phyloP scores from a whole-genome alignment of 2,113 vertebrate genomes.

The Lontra canadensis region DNA sequence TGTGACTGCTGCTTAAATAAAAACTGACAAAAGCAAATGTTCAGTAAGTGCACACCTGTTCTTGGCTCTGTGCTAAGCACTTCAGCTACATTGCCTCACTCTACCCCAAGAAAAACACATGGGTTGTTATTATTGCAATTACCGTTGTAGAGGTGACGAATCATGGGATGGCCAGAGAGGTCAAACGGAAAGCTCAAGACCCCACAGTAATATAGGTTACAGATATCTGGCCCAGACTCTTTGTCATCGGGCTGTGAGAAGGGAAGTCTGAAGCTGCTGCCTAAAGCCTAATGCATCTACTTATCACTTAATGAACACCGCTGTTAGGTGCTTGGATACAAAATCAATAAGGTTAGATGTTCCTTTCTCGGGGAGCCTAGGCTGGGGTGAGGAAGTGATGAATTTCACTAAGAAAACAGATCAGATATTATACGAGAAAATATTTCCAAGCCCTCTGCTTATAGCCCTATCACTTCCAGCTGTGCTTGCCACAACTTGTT shows the following conservation, averaged over 20 bases:
- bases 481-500: not conserved
- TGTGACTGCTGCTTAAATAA: not conserved
- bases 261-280: not conserved
- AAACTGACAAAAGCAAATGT: not conserved
- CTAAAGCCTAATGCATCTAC: not conserved
- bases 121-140: too few species aligned
- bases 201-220: not conserved
- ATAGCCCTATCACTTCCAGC: not conserved
- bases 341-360: not conserved
- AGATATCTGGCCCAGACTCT: not conserved
- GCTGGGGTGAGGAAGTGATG: not conserved
- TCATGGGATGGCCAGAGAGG: not conserved
- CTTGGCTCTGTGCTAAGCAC: not conserved
- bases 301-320: not conserved
- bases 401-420: not conserved
- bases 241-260: not conserved
- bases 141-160: not conserved
- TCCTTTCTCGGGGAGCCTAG: too few species aligned
- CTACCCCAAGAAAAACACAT: fast-evolving
- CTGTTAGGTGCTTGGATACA: not conserved
- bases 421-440: not conserved
- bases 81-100: not conserved
- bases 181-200: not conserved
- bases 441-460: not conserved
- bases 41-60: fast-evolving